Percentiles rank a stretch among this genome's conserved stretches.
These are phyloP conservation scores for Echinops telfairi DNA, from an alignment of 2,113 vertebrate species.

Conservation along the genomic window DNA sequence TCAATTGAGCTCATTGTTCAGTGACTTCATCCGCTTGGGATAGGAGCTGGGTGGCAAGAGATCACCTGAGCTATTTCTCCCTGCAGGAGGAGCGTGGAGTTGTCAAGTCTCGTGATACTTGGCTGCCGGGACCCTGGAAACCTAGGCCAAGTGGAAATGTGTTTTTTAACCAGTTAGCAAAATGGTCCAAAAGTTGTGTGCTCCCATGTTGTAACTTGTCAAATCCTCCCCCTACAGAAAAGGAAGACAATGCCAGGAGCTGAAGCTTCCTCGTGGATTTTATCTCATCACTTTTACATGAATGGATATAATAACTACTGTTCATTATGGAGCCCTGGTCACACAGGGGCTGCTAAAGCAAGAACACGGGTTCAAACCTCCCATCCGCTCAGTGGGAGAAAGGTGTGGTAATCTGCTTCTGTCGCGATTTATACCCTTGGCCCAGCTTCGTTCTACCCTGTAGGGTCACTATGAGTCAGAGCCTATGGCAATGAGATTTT, in stretches of 20 bases:
- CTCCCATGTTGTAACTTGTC: not conserved
- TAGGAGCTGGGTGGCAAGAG: conserved; percentile 27
- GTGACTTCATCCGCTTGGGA: conserved; percentile 29
- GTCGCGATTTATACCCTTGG: not conserved
- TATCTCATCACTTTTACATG: not conserved
- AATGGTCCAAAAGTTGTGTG: conserved; percentile 10
- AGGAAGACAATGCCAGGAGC: not conserved
- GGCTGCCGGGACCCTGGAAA: conserved; percentile 1
- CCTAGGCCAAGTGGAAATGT: conserved; percentile 14
- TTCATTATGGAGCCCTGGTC: not conserved
- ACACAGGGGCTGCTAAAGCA: not conserved
- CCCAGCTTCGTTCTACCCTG: not conserved
- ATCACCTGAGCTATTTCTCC: not conserved
- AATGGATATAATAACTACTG: too few relatives aligned
- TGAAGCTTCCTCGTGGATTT: conserved; percentile 14
- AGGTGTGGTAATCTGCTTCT: not conserved
- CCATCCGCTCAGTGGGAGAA: not conserved
- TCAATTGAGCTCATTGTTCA: not conserved
- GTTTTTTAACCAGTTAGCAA: conserved; percentile 47
- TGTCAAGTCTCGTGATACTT: not conserved
- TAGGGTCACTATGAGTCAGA: too few relatives aligned
- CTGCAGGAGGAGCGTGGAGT: not conserved
- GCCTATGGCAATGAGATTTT: not conserved
- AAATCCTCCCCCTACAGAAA: not conserved
- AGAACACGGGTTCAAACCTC: too few relatives aligned